A percentile compares a stretch with the other conserved stretches of the same genome.
phyloP scores from a whole-genome alignment of 2,113 vertebrate genomes.

The Anser brachyrhynchus region DNA sequence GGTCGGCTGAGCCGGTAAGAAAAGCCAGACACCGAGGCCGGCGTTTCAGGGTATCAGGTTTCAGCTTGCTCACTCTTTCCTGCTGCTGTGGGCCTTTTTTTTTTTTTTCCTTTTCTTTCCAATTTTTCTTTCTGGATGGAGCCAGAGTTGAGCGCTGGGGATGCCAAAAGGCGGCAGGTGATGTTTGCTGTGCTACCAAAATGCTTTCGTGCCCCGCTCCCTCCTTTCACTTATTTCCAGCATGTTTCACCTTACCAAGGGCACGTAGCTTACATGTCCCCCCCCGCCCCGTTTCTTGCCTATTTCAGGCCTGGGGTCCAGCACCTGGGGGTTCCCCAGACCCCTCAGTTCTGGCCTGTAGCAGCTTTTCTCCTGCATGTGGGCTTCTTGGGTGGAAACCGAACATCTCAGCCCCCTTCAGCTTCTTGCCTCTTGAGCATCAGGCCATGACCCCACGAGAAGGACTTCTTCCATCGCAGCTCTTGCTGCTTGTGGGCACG shows the following conservation, averaged over 20 bases:
- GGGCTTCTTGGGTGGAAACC: not conserved
- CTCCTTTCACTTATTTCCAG: not conserved
- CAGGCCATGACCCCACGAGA: not conserved
- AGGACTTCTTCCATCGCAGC: not conserved
- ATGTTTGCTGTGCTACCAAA: not conserved
- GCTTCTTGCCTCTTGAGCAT: not conserved
- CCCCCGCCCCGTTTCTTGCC: not conserved
- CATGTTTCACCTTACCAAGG: not conserved
- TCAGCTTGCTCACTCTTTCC: slow-evolving; percentile 53
- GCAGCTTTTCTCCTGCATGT: not conserved
- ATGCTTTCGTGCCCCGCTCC: not conserved
- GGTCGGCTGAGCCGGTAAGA: slow-evolving; percentile 64
- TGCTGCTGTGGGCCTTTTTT: not conserved
- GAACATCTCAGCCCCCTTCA: not conserved
- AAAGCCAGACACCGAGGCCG: slow-evolving; percentile 46
- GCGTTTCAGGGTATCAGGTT: slow-evolving; percentile 68
- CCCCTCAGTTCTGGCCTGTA: not conserved
- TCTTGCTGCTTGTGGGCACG: not conserved
- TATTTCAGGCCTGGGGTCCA: not conserved
- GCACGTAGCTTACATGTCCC: not conserved
- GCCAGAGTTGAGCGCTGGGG: not conserved
- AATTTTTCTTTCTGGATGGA: slow-evolving; percentile 29
- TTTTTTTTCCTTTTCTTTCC: not conserved
- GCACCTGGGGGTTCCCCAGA: not conserved
- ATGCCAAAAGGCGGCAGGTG: slow-evolving; percentile 39